phyloP scores from a whole-genome alignment of 2,797 vertebrate species.

The Alexandromys oeconomus region DNA sequence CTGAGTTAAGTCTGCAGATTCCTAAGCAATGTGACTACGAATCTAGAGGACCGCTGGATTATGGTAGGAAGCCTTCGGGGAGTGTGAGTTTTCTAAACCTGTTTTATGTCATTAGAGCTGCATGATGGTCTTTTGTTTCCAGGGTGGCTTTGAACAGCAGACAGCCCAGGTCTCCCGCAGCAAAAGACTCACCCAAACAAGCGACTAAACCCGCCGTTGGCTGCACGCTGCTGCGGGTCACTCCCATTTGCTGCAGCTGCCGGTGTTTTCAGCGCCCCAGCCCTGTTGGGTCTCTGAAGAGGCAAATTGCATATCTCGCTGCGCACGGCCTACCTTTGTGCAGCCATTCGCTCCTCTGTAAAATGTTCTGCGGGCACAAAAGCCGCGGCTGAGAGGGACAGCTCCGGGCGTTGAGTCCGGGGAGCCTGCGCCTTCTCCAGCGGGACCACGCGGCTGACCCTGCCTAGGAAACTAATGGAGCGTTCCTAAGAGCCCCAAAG shows the following conservation, averaged over 20 bases:
- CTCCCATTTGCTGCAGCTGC: constrained; percentile 78
- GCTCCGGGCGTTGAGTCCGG: constrained; percentile 77
- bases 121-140: constrained; percentile 54
- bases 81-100: constrained; percentile 8
- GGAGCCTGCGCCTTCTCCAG: constrained; percentile 87
- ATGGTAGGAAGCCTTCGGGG: constrained; percentile 23
- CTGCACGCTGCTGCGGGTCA: constrained; percentile 61
- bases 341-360: constrained; percentile 68
- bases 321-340: constrained; percentile 83
- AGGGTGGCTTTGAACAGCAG: constrained; percentile 68
- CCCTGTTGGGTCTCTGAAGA: constrained; percentile 71
- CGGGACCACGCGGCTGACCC: background rate
- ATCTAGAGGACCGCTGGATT: constrained; percentile 55
- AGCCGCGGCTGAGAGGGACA: constrained; percentile 90
- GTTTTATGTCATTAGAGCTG: constrained; percentile 18
- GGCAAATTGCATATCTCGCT: constrained; percentile 70
- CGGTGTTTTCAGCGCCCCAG: constrained; percentile 64
- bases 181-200: constrained; percentile 41
- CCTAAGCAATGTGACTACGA: background rate
- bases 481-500: constrained; percentile 80
- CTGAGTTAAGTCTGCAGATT: background rate
- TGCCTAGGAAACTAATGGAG: constrained; percentile 72
- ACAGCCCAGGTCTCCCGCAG: constrained; percentile 58
- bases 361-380: constrained; percentile 91
- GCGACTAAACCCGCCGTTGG: constrained; percentile 39